phyloP scores from a whole-genome alignment of 2,113 vertebrate genomes.

The Camelus dromedarius region DNA sequence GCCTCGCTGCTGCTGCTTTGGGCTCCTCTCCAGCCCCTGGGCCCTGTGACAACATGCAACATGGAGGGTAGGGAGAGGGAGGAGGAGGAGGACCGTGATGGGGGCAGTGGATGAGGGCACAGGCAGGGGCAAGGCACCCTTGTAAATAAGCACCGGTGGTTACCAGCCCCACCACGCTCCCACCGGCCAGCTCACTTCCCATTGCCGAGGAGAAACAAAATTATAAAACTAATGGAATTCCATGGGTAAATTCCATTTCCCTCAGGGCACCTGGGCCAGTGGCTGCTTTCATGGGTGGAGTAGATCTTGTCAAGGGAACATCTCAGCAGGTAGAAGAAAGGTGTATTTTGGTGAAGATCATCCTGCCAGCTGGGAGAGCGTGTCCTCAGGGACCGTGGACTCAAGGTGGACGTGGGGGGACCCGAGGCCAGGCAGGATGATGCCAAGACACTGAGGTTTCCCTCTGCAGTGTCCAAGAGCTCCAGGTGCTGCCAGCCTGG shows the following conservation, averaged over 20 bases:
- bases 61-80: background rate
- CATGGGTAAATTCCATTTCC: background rate
- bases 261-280: background rate
- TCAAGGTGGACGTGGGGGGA: background rate
- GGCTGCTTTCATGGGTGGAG: background rate
- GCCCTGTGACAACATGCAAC: background rate
- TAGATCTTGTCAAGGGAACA: fast-evolving
- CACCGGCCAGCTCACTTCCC: background rate
- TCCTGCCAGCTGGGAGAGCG: background rate
- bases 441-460: background rate
- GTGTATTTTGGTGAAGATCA: background rate
- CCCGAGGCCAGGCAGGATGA: background rate
- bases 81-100: background rate
- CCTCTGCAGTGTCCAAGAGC: background rate
- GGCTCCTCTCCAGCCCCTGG: background rate
- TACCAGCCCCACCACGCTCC: background rate
- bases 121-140: background rate
- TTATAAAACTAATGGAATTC: background rate
- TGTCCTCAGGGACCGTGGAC: fast-evolving
- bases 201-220: background rate
- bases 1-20: background rate
- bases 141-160: fast-evolving
- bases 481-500: background rate
- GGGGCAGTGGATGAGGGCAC: background rate
- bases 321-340: background rate